Base-by-base conservation (phyloP, 2,797 vertebrate species). In the Trachops cirrhosus region DNA sequence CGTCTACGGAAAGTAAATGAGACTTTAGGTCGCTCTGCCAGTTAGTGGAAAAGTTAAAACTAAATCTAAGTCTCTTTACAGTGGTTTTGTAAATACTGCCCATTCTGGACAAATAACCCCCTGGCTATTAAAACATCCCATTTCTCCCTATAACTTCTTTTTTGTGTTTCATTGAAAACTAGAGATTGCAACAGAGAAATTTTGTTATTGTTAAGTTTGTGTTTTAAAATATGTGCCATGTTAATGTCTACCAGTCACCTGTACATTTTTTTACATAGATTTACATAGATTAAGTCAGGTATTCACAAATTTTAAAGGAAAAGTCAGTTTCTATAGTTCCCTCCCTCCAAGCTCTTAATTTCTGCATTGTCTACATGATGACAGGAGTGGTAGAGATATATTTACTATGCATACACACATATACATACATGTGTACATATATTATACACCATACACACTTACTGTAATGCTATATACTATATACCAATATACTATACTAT, bases 201-300 rank as follows among this genome's bases (percentile, higher is more conserved):
- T 59, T 96, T 93, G 37, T 44, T 79, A 50, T 85, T 86, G 26
- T 83, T 92, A 93, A 94, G 32, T 88, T 90, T 62, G 9, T 90
- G 6, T 93, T 86, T 92, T 70, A 74, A 94, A 92, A 74, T 87
- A 71, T 74, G 9, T 75, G 7, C 8, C 9, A 59, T 22, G 62
- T 83, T 91, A 73, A 39, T 84, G 9, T 71, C 86, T 92, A 77
- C 70, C 50, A 37, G 32, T 73, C 77, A 48, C 5, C 29, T 92
- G 96, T 78, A 64, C 3, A 52, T 84, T 70, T 82, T 74, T 75
- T 90, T 87, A 70, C 6, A 37, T 73, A 54, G 19, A 54, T 54
- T 22, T 54, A 54, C 52, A 54, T 75, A 88, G 34, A 46, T 44
- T 77, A 77, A 80, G 19, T 62, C 11, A 71, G 46, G 1, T 39